A percentile compares a stretch with the other conserved stretches of the same genome.
Conservation (phyloP, 2,113 vertebrate species). For the Lucifuga dentata region DNA sequence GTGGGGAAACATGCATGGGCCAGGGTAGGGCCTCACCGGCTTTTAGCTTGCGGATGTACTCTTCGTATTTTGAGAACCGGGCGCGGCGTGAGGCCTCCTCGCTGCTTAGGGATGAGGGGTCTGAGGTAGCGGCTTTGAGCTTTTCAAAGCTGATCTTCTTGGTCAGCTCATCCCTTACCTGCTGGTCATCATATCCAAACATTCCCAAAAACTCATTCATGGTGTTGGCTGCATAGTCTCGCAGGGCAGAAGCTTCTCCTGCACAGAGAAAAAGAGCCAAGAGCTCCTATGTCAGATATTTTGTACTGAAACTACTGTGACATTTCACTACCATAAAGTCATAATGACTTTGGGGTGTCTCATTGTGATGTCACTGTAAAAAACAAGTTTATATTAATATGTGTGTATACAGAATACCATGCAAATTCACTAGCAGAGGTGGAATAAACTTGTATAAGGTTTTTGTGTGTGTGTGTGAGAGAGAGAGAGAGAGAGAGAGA, state of each 20-base stretch:
- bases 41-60: slow-evolving; percentile 98
- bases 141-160: slow-evolving; percentile 98
- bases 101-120: slow-evolving; percentile 83
- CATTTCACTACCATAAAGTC: not conserved
- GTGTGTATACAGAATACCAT: too few relatives aligned
- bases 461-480: too few relatives aligned
- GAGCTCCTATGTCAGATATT: slow-evolving; percentile 1
- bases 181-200: slow-evolving; percentile 97
- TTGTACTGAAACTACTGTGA: not conserved
- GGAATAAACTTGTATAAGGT: too few relatives aligned
- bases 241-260: slow-evolving; percentile 93
- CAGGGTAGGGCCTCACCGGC: slow-evolving; percentile 93
- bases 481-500: too few relatives aligned
- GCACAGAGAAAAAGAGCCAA: slow-evolving; percentile 32
- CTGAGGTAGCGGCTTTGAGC: slow-evolving; percentile 91
- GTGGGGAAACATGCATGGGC: slow-evolving; percentile 85
- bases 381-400: too few relatives aligned
- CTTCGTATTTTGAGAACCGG: slow-evolving; percentile 98
- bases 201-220: slow-evolving; percentile 98
- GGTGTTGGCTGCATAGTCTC: slow-evolving; percentile 96
- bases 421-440: too few relatives aligned
- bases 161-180: slow-evolving; percentile 94
- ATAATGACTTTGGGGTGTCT: too few relatives aligned
- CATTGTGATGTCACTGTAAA: too few relatives aligned
- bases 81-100: slow-evolving; percentile 91